Evolutionary conservation across 2,113 vertebrate genomes (phyloP).

Genomic region (Cepphus grylle): DNA sequence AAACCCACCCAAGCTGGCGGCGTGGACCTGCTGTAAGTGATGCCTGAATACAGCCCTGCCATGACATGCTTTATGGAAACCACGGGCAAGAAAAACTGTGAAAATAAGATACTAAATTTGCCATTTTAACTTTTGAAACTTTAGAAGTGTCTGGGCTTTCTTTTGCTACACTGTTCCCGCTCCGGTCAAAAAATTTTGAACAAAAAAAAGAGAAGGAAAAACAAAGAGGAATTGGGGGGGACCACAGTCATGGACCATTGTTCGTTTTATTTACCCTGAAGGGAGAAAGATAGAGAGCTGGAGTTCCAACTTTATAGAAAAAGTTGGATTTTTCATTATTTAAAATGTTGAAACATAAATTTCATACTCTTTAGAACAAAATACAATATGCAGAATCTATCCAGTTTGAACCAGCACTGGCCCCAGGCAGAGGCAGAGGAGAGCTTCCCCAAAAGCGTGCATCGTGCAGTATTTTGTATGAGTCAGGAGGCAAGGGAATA

Average conservation of each 20-base stretch:
- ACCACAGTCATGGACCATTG: not conserved
- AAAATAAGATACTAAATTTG: not conserved
- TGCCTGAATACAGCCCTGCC: not conserved
- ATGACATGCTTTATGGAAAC: not conserved
- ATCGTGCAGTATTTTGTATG: not conserved
- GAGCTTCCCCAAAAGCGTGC: not conserved
- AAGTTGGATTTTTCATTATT: not conserved
- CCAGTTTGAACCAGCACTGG: not conserved
- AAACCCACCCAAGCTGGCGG: not conserved
- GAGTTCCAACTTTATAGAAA: not conserved
- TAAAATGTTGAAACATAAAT: not conserved
- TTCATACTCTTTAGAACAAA: not conserved
- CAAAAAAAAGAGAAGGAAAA: not conserved
- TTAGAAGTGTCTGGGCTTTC: not conserved
- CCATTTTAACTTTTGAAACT: not conserved
- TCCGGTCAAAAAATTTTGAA: not conserved
- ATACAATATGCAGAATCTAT: not conserved
- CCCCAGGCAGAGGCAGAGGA: not conserved
- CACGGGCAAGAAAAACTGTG: not conserved
- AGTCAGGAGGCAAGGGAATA: not conserved
- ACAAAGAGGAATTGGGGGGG: accelerated
- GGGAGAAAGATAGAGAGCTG: not conserved
- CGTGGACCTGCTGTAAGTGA: not conserved
- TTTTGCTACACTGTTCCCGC: not conserved
- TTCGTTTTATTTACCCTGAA: not conserved